Evolutionary conservation across 2,113 vertebrate species (phyloP).

Genomic region (Centropus bengalensis): DNA sequence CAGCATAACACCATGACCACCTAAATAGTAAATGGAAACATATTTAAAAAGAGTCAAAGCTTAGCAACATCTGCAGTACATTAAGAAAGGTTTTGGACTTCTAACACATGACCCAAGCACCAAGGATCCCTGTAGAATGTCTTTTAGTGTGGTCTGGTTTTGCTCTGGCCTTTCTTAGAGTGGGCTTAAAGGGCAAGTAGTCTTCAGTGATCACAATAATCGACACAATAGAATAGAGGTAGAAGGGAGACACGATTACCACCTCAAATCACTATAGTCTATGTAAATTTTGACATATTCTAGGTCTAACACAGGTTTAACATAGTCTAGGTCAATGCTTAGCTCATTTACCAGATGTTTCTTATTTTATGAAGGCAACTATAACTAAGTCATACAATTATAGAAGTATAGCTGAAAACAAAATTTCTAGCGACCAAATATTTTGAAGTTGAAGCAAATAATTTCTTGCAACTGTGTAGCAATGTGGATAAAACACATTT

Average conservation of each 20-base stretch:
- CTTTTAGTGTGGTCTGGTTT: slow-evolving; percentile 33
- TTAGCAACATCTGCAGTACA: slow-evolving; percentile 54
- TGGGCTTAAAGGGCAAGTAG: slow-evolving; percentile 10
- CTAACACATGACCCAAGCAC: background rate
- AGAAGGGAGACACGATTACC: background rate
- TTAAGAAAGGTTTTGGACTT: slow-evolving; percentile 50
- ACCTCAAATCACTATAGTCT: background rate
- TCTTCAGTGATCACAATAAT: background rate
- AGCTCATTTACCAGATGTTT: background rate
- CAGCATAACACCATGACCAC: background rate
- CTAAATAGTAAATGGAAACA: slow-evolving; percentile 47
- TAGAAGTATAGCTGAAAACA: background rate
- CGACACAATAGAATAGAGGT: background rate
- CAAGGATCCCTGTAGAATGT: slow-evolving; percentile 9
- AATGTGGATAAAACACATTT: background rate
- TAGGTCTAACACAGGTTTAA: background rate
- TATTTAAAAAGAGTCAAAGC: background rate
- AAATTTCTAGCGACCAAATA: background rate
- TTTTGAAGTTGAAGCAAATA: background rate
- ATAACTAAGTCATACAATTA: background rate
- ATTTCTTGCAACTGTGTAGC: background rate
- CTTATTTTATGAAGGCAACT: background rate
- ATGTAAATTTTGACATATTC: background rate
- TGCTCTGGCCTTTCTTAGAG: slow-evolving; percentile 56
- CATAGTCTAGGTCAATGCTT: background rate